Base-by-base conservation (phyloP, 1,140 invertebrate genomes). In the Trichogramma pretiosum region DNA sequence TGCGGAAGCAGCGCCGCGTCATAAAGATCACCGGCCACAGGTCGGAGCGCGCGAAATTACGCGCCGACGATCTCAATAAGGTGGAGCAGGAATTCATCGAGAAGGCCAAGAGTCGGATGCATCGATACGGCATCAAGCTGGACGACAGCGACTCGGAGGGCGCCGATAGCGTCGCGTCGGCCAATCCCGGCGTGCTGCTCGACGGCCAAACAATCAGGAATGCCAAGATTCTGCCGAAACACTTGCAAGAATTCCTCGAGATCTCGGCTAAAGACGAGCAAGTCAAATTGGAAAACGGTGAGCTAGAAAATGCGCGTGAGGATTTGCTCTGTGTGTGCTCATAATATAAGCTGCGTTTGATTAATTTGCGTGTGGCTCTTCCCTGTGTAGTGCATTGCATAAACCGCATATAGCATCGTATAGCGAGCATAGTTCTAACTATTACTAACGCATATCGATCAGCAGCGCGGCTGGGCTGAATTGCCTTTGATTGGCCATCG, bases 31-130 rank as follows among this genome's bases (percentile, higher is more conserved):
- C 63, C 22, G 55, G 73, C 3, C n/a, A n/a, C n/a, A n/a, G n/a
- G n/a, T n/a, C n/a, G n/a, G n/a, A n/a, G n/a, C n/a, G n/a, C n/a
- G n/a, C n/a, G n/a, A n/a, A n/a, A n/a, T n/a, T n/a, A n/a, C 61
- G 52, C 32, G 22, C 61, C 5, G 62, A 68, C 16, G 56, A 65
- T 0, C 44, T 46, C 5, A 23, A 48, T 3, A 55, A 64, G 53
- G 78, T 87, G 3, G 80, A 84, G 61, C 75, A 76, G 44, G 84
- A 87, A 56, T 87, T 87, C 56, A 81, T 87, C 57, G 76, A 76
- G 23, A 80, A 76, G 54, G 83, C 84, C 7, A 79, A 76, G 53
- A 72, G 72, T 46, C 70, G 75, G 38, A 74, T 79, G 69, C 63
- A 64, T 53, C 83, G 77, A 58, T 72, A 75, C 52, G 79, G 77